Conservation (phyloP, 2,888 invertebrate species). For the Pseudanteris insignis region DNA sequence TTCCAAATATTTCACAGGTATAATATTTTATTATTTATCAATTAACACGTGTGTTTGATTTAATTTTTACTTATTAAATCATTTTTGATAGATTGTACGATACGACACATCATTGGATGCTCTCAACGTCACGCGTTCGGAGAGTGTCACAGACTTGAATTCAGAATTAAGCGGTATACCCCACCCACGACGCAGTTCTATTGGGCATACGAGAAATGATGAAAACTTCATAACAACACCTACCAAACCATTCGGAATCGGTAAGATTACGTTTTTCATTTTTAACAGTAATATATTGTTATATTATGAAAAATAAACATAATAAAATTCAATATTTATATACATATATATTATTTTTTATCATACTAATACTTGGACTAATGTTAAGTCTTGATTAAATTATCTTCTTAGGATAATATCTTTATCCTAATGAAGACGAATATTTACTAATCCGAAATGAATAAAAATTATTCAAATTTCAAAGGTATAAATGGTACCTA, state of each 20-base stretch:
- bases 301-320: slow-evolving; percentile 2
- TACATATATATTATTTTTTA: not conserved
- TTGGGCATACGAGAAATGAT: slow-evolving; percentile 59
- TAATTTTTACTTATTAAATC: no score
- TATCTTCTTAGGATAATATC: no score
- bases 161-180: slow-evolving; percentile 69
- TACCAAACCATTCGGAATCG: slow-evolving; percentile 84
- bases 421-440: no score
- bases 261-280: slow-evolving; percentile 68
- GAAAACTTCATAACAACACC: slow-evolving; percentile 69
- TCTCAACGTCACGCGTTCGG: slow-evolving; percentile 80
- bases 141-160: slow-evolving; percentile 84
- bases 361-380: no score
- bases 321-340: not conserved
- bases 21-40: slow-evolving; percentile 9
- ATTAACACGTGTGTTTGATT: not conserved
- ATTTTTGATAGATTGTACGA: slow-evolving; percentile 76
- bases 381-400: no score
- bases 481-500: no score
- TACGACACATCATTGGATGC: slow-evolving; percentile 84
- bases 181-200: slow-evolving; percentile 57
- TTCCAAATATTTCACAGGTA: slow-evolving; percentile 95
- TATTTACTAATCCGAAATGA: no score
- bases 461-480: no score
- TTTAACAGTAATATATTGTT: no score